Evolutionary conservation across 2,797 vertebrate species (phyloP).

Genomic region (Hydrolagus colliei): DNA sequence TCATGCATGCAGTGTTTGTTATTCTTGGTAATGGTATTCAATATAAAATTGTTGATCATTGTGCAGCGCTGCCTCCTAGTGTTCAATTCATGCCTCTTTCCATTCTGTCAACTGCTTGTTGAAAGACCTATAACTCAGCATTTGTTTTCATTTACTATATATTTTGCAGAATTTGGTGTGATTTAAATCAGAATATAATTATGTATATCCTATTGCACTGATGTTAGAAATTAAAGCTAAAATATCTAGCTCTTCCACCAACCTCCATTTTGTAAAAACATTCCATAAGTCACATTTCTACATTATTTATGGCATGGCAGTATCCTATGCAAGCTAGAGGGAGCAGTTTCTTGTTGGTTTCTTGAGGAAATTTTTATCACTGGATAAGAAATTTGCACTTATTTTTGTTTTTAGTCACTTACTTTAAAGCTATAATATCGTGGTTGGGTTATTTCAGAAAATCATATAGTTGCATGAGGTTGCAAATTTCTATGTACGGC

Average conservation of each 20-base stretch:
- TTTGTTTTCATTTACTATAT: conserved; percentile 46
- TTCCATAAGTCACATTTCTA: conserved; percentile 69
- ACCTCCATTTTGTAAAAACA: conserved; percentile 49
- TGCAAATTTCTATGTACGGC: conserved; percentile 80
- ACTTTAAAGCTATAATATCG: conserved; percentile 76
- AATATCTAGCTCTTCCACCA: conserved; percentile 65
- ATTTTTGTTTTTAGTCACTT: conserved; percentile 78
- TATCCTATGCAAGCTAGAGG: conserved; percentile 97
- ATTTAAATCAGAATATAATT: conserved; percentile 57
- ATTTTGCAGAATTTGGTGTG: conserved; percentile 62
- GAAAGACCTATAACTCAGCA: conserved; percentile 46
- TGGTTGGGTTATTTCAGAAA: conserved; percentile 66
- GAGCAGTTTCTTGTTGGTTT: conserved; percentile 39
- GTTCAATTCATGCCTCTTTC: conserved; percentile 49
- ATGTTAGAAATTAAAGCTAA: conserved; percentile 63
- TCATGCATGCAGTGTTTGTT: conserved; percentile 71
- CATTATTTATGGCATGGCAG: conserved; percentile 86
- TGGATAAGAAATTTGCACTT: conserved; percentile 62
- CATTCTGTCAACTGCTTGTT: conserved; percentile 54
- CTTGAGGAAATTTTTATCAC: conserved; percentile 48
- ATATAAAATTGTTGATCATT: conserved; percentile 49
- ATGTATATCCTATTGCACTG: conserved; percentile 79
- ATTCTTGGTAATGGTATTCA: conserved; percentile 58
- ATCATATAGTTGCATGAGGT: conserved; percentile 90
- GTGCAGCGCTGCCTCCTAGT: conserved; percentile 56